phyloP scores from a whole-genome alignment of 2,113 vertebrate genomes.

The Ceuthmochares aereus region DNA sequence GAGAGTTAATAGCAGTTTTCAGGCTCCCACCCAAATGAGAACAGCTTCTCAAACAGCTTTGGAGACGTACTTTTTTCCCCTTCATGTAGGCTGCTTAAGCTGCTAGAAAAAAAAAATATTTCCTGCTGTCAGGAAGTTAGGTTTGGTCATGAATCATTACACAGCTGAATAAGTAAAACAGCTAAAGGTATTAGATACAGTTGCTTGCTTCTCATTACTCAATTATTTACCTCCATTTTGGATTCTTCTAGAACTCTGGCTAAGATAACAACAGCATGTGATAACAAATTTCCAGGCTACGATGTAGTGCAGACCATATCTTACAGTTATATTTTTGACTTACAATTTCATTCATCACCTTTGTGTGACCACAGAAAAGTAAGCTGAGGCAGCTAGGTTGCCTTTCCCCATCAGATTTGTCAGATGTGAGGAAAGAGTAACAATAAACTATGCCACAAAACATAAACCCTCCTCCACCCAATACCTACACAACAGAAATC shows the following conservation, averaged over 20 bases:
- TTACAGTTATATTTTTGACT: not conserved
- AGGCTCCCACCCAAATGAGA: slow-evolving; percentile 26
- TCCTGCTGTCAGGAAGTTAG: slow-evolving; percentile 18
- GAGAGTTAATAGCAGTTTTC: slow-evolving; percentile 10
- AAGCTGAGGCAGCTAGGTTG: not conserved
- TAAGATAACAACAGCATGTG: not conserved
- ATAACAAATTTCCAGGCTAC: not conserved
- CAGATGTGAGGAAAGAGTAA: not conserved
- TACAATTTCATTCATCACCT: not conserved
- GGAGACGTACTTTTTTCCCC: not conserved
- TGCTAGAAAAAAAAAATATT: not conserved
- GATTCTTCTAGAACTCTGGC: not conserved
- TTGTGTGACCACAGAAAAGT: not conserved
- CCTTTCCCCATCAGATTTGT: not conserved
- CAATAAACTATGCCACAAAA: not conserved
- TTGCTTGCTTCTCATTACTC: not conserved
- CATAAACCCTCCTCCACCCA: not conserved
- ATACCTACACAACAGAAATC: not conserved
- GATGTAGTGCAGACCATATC: not conserved
- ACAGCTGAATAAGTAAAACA: slow-evolving; percentile 8
- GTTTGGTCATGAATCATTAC: slow-evolving; percentile 16
- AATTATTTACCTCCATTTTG: not conserved
- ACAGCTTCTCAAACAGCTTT: not conserved
- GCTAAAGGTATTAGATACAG: not conserved
- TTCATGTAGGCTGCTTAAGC: not conserved